Percentiles rank a stretch among this genome's conserved stretches.
These are phyloP conservation scores for Drosophila mercatorum DNA, from an alignment of 2,888 invertebrate genomes.

Conservation along the genomic window DNA sequence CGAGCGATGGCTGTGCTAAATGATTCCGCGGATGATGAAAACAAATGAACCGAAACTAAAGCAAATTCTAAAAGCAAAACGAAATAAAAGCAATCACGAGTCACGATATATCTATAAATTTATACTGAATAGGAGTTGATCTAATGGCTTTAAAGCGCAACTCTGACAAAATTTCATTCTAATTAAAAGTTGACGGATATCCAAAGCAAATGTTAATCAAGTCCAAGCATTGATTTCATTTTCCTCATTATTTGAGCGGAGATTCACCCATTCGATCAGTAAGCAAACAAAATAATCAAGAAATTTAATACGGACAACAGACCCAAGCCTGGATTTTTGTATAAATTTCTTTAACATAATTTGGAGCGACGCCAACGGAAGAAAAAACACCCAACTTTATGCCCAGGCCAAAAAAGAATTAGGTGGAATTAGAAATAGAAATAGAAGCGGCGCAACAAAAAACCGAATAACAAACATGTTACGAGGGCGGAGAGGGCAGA, in stretches of 20 bases:
- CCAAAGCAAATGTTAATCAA: not conserved
- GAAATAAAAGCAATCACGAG: constrained; percentile 10
- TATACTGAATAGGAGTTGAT: constrained; percentile 7
- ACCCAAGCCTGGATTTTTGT: constrained; percentile 10
- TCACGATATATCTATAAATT: constrained; percentile 17
- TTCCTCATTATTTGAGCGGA: not conserved
- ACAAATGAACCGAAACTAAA: constrained; percentile 63
- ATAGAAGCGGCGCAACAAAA: constrained; percentile 15
- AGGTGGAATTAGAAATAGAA: constrained; percentile 35
- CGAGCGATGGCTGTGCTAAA: constrained; percentile 39
- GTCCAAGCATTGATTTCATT: not conserved
- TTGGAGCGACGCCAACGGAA: constrained; percentile 29
- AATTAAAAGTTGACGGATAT: not conserved
- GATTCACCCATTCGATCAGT: constrained; percentile 13
- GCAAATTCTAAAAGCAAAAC: constrained; percentile 7
- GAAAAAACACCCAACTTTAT: constrained; percentile 37
- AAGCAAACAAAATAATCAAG: not conserved
- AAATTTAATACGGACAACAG: not conserved
- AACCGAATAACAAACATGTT: constrained; percentile 7
- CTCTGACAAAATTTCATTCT: not conserved
- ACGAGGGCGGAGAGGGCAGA: constrained; percentile 9
- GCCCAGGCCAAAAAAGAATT: constrained; percentile 21
- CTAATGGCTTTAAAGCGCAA: constrained; percentile 6
- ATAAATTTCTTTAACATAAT: constrained; percentile 34
- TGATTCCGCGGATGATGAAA: constrained; percentile 45